Evolutionary conservation across 2,797 vertebrate genomes (phyloP).

Genomic region (Arrhamphus sclerolepis): DNA sequence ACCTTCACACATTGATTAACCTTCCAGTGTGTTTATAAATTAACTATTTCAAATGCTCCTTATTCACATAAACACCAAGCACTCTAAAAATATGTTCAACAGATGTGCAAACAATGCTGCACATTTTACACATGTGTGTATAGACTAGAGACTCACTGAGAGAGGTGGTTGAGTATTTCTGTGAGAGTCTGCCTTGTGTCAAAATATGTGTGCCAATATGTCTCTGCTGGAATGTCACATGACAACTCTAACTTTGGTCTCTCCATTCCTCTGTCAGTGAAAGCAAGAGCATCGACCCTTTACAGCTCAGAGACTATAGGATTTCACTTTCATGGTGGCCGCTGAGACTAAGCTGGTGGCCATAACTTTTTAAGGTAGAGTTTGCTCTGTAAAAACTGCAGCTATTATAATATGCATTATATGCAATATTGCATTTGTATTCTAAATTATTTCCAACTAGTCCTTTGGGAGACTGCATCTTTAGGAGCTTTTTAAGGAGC

Average conservation of each 20-base stretch:
- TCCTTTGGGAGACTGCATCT: conserved; percentile 71
- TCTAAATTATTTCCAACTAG: conserved; percentile 3
- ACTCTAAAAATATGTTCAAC: conserved; percentile 26
- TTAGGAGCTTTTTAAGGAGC: conserved; percentile 60
- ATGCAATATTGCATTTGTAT: neutral
- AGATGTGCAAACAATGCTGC: conserved; percentile 8
- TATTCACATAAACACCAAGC: conserved; percentile 9
- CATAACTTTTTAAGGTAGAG: neutral
- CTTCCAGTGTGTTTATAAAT: neutral
- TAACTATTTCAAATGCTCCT: neutral
- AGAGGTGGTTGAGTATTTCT: conserved; percentile 40
- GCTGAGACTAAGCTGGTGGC: neutral
- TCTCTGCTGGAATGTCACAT: conserved; percentile 34
- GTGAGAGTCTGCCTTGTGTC: conserved; percentile 51
- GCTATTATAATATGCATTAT: neutral
- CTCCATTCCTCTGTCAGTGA: conserved; percentile 7
- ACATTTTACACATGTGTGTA: conserved; percentile 47
- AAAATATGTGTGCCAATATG: conserved; percentile 32
- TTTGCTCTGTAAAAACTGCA: neutral
- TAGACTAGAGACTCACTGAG: conserved; percentile 33
- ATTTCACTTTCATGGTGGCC: neutral
- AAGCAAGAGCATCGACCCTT: conserved; percentile 2
- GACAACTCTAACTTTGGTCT: conserved; percentile 20
- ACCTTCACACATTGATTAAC: neutral
- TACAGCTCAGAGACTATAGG: conserved; percentile 9